Evolutionary conservation across 2,113 vertebrate genomes (phyloP).

Genomic region (Hydrolagus affinis): DNA sequence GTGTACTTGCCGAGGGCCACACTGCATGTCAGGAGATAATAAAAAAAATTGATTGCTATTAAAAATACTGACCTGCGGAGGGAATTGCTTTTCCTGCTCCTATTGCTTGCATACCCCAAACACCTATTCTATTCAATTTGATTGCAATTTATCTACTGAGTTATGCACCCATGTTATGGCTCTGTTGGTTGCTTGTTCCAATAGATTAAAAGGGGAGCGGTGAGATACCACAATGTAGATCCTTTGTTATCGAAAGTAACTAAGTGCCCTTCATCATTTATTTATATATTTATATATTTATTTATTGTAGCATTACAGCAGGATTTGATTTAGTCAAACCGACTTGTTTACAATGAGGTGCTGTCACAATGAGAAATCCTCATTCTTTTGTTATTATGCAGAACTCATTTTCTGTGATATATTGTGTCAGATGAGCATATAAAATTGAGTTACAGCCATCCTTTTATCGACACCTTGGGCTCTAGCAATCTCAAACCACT

Average conservation of each 20-base stretch:
- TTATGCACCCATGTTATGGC: neutral
- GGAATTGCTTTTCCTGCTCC: conserved; percentile 1
- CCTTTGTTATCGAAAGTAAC: neutral
- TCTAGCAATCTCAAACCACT: neutral
- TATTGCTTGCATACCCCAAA: neutral
- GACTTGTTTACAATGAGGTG: neutral
- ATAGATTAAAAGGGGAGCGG: neutral
- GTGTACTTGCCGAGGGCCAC: neutral
- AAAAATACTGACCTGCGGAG: conserved; percentile 16
- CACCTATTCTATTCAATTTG: conserved; percentile 1
- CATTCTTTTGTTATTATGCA: neutral
- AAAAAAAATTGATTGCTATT: conserved; percentile 18
- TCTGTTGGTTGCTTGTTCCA: neutral
- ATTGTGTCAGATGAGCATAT: neutral
- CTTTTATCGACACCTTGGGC: neutral
- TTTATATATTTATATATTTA: neutral
- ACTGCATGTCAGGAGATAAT: neutral
- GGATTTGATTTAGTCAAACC: conserved; percentile 4
- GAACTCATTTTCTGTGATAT: neutral
- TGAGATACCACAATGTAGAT: neutral
- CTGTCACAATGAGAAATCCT: neutral
- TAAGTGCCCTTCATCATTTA: neutral
- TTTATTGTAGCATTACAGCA: neutral
- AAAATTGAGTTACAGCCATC: neutral
- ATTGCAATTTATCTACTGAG: conserved; percentile 1